Evolutionary conservation across 2,113 vertebrate genomes (phyloP).

Genomic region (Leiothrix lutea): DNA sequence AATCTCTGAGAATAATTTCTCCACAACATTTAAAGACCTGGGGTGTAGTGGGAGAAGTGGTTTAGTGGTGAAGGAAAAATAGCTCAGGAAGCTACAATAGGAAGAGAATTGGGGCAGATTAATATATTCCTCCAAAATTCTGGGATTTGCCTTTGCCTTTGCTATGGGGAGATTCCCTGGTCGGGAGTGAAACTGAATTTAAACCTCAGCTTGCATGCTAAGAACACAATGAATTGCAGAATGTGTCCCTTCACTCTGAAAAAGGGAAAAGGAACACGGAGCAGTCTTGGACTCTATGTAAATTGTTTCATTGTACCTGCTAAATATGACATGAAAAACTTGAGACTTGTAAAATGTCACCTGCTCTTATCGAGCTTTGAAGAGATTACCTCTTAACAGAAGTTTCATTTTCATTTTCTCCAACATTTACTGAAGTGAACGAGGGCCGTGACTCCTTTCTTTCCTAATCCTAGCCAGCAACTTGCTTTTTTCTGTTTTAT

Average conservation of each 20-base stretch:
- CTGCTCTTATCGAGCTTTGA: slow-evolving; percentile 54
- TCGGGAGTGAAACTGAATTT: background rate
- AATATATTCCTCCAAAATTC: background rate
- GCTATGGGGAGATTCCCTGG: background rate
- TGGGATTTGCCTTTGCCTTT: background rate
- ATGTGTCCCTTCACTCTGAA: background rate
- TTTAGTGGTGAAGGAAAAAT: background rate
- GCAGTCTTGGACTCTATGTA: slow-evolving; percentile 43
- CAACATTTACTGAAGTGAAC: slow-evolving; percentile 60
- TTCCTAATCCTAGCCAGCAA: slow-evolving; percentile 63
- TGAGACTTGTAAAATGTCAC: slow-evolving; percentile 64
- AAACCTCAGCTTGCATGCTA: background rate
- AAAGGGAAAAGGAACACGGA: background rate
- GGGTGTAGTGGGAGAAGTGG: background rate
- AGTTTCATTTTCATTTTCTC: slow-evolving; percentile 73
- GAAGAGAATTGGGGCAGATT: background rate
- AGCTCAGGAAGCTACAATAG: background rate
- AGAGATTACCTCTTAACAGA: slow-evolving; percentile 67
- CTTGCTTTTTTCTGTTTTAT: slow-evolving; percentile 66
- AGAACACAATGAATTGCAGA: background rate
- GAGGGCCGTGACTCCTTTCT: slow-evolving; percentile 64
- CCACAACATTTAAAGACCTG: background rate
- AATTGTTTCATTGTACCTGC: slow-evolving; percentile 65
- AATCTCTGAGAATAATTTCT: background rate
- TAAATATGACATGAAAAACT: slow-evolving; percentile 60